Base-by-base conservation (phyloP, 2,113 vertebrate species). In the Odobenus rosmarus region DNA sequence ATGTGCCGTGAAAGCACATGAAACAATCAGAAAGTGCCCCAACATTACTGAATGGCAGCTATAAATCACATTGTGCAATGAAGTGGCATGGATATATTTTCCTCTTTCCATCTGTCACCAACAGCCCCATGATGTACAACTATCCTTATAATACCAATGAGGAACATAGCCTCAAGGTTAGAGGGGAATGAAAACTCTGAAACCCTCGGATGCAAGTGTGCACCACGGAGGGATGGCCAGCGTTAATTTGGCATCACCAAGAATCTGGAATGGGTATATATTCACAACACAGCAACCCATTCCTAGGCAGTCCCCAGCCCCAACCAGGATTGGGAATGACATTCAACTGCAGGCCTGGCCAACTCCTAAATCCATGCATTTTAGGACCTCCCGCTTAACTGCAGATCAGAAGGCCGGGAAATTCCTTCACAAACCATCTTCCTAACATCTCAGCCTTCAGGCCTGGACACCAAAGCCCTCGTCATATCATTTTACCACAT, bases 11-110 rank as follows among this genome's bases (percentile, higher is more conserved):
- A 15, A 74, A 86, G 7, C 23, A 21, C 11, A 5, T 3, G 4
- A 14, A 59, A 61, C 18, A 69, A 1, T 0, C 2, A 14, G 59
- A 19, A 74, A 42, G 18, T n/a, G 26, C 3, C 21, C 15, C 16
- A 0, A 18, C 4, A 0, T 10, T 0, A 8, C 0, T 1, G 46
- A 23, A 21, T 0, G 4, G 46, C 10, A 5, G 1, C 62, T 42
- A 19, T 76, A 7, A 67, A n/a, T 67, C 5, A 1, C 74, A 10
- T 59, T 42, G 42, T 31, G 57, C 49, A 15, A 46, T 33, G 7
- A 0, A 0, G 12, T 26, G n/a, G 6, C 57, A 23, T 8, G 7
- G 26, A 31, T 8, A 9, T 14, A 18, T 28, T 69, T 59, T 69
- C 51, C 12, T n/a, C 86, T 86, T 64, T 67, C 80, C 26, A 1